phyloP scores from a whole-genome alignment of 2,797 vertebrate genomes.

The Anniella stebbinsi region DNA sequence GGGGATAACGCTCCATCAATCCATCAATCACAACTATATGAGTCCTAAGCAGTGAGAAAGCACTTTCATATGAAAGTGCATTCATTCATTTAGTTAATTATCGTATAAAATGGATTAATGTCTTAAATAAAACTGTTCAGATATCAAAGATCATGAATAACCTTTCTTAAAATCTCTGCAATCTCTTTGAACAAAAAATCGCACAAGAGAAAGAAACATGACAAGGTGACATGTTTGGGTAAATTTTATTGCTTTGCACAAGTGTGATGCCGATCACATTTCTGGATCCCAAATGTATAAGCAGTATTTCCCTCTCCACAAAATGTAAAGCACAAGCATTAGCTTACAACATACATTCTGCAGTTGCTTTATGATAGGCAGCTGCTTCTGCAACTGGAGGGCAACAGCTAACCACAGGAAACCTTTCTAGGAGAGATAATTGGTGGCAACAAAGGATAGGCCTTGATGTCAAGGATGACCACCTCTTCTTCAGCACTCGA shows the following conservation, averaged over 20 bases:
- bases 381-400: constrained; percentile 79
- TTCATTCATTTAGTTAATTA: neutral
- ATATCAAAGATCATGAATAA: neutral
- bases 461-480: neutral
- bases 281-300: constrained; percentile 43
- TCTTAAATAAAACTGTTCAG: neutral
- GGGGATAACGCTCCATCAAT: neutral
- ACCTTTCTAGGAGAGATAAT: neutral
- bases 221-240: constrained; percentile 30
- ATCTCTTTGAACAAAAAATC: constrained; percentile 24
- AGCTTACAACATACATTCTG: constrained; percentile 68
- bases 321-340: constrained; percentile 71
- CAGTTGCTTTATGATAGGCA: constrained; percentile 77
- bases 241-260: constrained; percentile 37
- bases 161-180: neutral
- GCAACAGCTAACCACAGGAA: constrained; percentile 65
- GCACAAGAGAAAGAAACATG: neutral
- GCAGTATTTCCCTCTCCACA: constrained; percentile 23
- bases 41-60: no score
- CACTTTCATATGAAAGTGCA: no score
- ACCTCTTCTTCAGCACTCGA: neutral
- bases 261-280: constrained; percentile 30
- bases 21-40: no score
- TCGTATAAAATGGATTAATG: rapidly evolving
- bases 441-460: neutral